phyloP scores from a whole-genome alignment of 37 sponge, comb jelly and placozoan species.

The Oscarella lobularis region DNA sequence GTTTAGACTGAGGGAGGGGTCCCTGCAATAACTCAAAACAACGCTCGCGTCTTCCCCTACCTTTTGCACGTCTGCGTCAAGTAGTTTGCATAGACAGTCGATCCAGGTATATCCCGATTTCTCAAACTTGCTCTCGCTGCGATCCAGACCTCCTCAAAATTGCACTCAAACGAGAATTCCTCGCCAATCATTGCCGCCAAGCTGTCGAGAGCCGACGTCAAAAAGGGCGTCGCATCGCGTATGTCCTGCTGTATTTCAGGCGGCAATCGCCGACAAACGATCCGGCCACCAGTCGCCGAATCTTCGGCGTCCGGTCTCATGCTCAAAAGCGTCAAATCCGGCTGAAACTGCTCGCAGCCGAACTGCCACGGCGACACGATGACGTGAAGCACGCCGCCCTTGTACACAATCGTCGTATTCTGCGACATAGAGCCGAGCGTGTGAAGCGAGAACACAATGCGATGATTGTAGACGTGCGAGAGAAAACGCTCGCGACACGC shows the following conservation, averaged over 20 bases:
- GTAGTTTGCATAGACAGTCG: background rate
- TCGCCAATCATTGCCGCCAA: background rate
- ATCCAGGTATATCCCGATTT: background rate
- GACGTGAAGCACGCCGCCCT: background rate
- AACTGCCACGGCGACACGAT: background rate
- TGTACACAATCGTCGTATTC: background rate
- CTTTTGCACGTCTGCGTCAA: conserved; percentile 1
- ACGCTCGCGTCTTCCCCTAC: background rate
- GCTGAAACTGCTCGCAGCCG: background rate
- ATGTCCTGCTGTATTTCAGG: background rate
- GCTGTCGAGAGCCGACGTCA: background rate
- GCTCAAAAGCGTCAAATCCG: background rate
- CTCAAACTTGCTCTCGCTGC: background rate
- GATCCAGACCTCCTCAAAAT: background rate
- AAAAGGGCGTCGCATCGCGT: background rate
- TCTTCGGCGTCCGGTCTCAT: background rate
- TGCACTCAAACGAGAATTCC: background rate
- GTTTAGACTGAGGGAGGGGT: background rate
- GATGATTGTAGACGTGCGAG: background rate
- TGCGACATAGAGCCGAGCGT: background rate
- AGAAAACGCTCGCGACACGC: background rate
- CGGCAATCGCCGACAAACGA: background rate
- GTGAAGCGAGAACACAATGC: background rate
- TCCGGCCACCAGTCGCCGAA: too few relatives aligned
- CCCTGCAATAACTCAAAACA: too few relatives aligned